Evolutionary conservation across 2,888 invertebrate genomes (phyloP).

Genomic region (Saturnia japonica): DNA sequence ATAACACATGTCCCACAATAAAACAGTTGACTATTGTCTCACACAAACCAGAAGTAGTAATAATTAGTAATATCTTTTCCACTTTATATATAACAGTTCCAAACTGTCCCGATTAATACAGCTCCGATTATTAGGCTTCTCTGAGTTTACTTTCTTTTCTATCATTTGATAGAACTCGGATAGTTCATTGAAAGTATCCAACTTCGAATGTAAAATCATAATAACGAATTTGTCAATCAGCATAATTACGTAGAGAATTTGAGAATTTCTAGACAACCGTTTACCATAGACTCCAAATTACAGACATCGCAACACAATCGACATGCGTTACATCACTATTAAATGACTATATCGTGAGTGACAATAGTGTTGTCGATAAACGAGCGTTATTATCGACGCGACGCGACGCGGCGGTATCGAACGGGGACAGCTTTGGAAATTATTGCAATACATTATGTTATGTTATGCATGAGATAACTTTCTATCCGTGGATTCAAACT

Average conservation of each 20-base stretch:
- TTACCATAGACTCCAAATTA: background rate
- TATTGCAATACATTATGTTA: background rate
- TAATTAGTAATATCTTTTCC: no score
- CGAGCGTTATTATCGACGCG: slow-evolving; percentile 3
- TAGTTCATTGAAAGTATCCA: background rate
- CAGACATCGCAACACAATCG: slow-evolving; percentile 1
- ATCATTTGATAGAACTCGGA: no score
- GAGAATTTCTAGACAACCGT: background rate
- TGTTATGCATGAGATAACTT: background rate
- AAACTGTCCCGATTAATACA: no score
- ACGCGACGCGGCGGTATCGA: no score
- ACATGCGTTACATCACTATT: slow-evolving; percentile 20
- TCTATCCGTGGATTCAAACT: no score
- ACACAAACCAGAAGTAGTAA: no score
- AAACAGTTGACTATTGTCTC: no score
- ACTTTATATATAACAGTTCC: no score
- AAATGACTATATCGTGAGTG: slow-evolving; percentile 7
- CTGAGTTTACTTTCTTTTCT: no score
- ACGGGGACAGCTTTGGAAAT: slow-evolving; percentile 5
- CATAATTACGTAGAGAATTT: background rate
- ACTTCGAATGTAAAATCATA: background rate
- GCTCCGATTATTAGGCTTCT: no score
- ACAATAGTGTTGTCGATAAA: slow-evolving; percentile 16
- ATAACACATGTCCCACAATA: no score
- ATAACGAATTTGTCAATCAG: background rate